phyloP scores from a whole-genome alignment of 2,113 vertebrate species.

The Trachemys scripta region DNA sequence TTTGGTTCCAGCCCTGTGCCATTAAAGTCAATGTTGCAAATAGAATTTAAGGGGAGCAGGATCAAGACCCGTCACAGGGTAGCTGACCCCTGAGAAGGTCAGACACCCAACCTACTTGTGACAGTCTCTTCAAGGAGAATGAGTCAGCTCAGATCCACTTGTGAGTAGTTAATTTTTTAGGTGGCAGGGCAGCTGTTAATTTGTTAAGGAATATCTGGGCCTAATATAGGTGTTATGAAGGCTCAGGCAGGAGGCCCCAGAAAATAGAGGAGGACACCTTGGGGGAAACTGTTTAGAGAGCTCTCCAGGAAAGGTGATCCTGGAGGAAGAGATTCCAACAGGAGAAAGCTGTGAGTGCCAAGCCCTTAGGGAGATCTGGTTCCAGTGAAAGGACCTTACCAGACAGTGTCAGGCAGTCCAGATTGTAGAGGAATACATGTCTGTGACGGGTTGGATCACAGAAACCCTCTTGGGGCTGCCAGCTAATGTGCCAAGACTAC shows the following conservation, averaged over 20 bases:
- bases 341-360: not conserved
- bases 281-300: not conserved
- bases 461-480: no score
- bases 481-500: no score
- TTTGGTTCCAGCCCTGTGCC: not conserved
- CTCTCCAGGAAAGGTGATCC: not conserved
- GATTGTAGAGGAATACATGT: not conserved
- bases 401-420: not conserved
- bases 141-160: not conserved
- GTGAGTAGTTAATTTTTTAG: not conserved
- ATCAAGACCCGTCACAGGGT: not conserved
- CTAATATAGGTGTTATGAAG: not conserved
- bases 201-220: not conserved
- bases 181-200: not conserved
- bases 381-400: not conserved
- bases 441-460: no score
- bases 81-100: no score
- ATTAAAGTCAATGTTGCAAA: not conserved
- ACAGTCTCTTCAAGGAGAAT: not conserved
- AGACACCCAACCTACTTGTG: not conserved
- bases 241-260: not conserved
- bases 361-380: not conserved
- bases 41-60: not conserved
- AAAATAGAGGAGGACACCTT: not conserved
- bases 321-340: not conserved